A percentile compares a stretch with the other conserved stretches of the same genome.
Conservation (phyloP, 1,140 invertebrate species). For the Berghia stephanieae region DNA sequence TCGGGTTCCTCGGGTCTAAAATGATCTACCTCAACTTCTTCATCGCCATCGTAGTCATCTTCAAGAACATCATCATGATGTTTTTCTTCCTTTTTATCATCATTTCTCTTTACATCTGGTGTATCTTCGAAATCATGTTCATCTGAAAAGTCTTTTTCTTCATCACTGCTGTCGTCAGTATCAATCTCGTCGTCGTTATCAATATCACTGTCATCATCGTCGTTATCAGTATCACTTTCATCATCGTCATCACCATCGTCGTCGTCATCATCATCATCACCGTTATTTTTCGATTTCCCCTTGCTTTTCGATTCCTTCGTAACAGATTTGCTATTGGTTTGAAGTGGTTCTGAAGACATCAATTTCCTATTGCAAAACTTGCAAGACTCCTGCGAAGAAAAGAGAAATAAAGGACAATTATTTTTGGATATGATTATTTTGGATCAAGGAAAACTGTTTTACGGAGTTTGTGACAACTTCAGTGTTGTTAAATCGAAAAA, state of each 20-base stretch:
- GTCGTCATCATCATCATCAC: not conserved
- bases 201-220: not conserved
- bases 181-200: not conserved
- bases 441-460: too few relatives aligned
- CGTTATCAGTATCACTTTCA: not conserved
- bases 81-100: not conserved
- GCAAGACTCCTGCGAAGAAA: conserved; percentile 42
- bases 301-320: too few relatives aligned
- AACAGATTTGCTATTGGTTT: not conserved
- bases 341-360: conserved; percentile 25
- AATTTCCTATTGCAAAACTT: conserved; percentile 47
- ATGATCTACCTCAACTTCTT: not conserved
- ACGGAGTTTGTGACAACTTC: too few relatives aligned
- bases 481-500: too few relatives aligned
- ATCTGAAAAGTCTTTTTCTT: not conserved
- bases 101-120: not conserved
- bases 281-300: too few relatives aligned
- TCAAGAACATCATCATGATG: not conserved
- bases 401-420: too few relatives aligned
- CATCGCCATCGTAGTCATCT: not conserved
- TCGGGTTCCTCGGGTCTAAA: not conserved
- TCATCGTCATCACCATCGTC: not conserved
- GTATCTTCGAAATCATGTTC: not conserved
- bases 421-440: too few relatives aligned
- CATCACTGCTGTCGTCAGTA: not conserved